Conservation (phyloP, 2,113 vertebrate species). For the Cettia cetti region DNA sequence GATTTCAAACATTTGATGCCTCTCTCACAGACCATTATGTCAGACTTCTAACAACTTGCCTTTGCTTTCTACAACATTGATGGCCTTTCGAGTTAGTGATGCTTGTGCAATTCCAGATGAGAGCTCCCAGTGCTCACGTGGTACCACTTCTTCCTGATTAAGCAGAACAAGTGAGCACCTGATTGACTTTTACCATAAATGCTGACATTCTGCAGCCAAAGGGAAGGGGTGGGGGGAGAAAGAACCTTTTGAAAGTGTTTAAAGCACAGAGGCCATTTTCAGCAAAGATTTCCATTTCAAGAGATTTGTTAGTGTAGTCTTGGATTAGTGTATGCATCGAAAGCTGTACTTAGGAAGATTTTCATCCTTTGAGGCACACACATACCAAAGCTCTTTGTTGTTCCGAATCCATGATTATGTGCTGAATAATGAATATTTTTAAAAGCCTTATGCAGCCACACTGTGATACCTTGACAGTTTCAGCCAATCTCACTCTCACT, state of each 20-base stretch:
- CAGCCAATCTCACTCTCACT: not conserved
- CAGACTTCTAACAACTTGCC: not conserved
- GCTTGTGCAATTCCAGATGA: slow-evolving; percentile 59
- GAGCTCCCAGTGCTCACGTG: slow-evolving; percentile 60
- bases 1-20: not conserved
- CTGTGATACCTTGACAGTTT: not conserved
- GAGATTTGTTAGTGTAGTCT: slow-evolving; percentile 30
- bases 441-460: not conserved
- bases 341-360: slow-evolving; percentile 43
- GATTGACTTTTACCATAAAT: slow-evolving; percentile 77
- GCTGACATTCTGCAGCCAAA: slow-evolving; percentile 74
- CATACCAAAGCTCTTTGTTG: slow-evolving; percentile 5
- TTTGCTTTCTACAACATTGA: slow-evolving; percentile 48
- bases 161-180: slow-evolving; percentile 74
- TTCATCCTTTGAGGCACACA: slow-evolving; percentile 37
- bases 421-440: slow-evolving; percentile 40
- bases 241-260: slow-evolving; percentile 27
- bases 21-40: not conserved
- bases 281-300: slow-evolving; percentile 57
- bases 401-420: not conserved
- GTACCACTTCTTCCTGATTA: slow-evolving; percentile 74
- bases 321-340: not conserved
- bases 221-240: not conserved
- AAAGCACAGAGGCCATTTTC: slow-evolving; percentile 44
- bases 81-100: slow-evolving; percentile 58